Conservation (phyloP, 64 coral and sea anemone species). For the Montipora cactus region DNA sequence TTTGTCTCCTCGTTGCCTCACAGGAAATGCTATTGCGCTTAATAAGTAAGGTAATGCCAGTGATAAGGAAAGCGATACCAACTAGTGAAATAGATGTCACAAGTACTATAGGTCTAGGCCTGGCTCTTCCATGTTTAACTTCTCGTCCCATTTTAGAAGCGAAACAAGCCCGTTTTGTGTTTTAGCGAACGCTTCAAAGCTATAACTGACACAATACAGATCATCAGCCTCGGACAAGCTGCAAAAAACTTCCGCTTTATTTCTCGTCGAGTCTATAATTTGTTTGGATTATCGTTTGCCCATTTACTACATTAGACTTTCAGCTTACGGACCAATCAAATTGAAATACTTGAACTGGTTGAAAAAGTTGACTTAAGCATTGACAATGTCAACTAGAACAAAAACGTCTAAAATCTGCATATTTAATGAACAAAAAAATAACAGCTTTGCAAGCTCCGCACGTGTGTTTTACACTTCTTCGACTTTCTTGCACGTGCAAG, state of each 20-base stretch:
- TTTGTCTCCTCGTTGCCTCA: background rate
- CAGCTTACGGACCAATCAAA: constrained; percentile 8
- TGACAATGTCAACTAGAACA: too few species aligned
- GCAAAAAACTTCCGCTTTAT: background rate
- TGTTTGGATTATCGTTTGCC: constrained; percentile 26
- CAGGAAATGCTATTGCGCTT: background rate
- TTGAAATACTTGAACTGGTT: background rate
- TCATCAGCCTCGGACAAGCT: background rate
- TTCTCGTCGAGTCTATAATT: background rate
- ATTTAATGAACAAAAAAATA: too few species aligned
- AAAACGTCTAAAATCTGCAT: too few species aligned
- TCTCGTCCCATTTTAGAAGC: background rate
- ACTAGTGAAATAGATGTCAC: constrained; percentile 24
- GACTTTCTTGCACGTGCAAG: too few species aligned
- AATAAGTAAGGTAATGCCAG: constrained; percentile 59
- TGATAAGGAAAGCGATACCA: constrained; percentile 62
- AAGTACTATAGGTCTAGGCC: background rate
- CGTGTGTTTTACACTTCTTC: too few species aligned
- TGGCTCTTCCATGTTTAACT: background rate
- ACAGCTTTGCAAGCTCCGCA: too few species aligned
- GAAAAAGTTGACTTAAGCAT: background rate
- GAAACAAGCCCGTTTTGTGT: background rate
- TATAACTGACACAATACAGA: background rate
- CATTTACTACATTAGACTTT: constrained; percentile 19
- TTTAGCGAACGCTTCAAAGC: too few species aligned